Percentiles rank a stretch among this genome's conserved stretches.
Conservation (phyloP, 1,140 invertebrate genomes). For the Saxidomus purpurata region DNA sequence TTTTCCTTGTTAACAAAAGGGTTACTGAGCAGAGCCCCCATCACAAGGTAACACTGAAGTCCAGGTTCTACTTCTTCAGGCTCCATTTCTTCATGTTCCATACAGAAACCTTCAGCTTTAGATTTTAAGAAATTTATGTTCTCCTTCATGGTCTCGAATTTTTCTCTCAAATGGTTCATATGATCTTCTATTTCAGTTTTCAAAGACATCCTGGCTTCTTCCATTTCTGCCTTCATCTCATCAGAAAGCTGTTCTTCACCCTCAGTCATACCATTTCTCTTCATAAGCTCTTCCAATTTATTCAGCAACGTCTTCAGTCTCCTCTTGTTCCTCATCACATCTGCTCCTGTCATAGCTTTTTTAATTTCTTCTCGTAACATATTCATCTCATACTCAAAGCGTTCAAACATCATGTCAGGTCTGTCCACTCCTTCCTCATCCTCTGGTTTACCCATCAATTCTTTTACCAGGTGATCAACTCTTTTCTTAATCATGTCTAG, state of each 20-base stretch:
- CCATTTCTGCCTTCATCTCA: neutral
- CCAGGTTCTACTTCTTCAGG: neutral
- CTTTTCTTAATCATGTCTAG: neutral
- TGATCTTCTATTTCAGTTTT: neutral
- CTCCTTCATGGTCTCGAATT: neutral
- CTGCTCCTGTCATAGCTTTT: constrained; percentile 5
- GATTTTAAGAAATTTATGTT: neutral
- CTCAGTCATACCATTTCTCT: neutral
- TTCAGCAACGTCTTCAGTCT: neutral
- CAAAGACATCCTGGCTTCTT: neutral
- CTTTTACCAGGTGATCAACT: neutral
- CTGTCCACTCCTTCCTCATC: neutral
- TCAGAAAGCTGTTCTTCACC: neutral
- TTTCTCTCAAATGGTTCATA: neutral
- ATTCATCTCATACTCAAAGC: neutral
- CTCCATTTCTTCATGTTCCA: neutral
- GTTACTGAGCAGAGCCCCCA: constrained; percentile 9
- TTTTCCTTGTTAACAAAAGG: constrained; percentile 15
- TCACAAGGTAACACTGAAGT: neutral
- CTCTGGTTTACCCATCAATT: neutral
- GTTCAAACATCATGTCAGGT: neutral
- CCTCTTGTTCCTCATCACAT: neutral
- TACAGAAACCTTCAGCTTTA: neutral
- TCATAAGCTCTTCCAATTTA: neutral
- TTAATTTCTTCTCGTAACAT: neutral